Conservation (phyloP, 92 coral and sea anemone species). For the Zoanthus gigantus region DNA sequence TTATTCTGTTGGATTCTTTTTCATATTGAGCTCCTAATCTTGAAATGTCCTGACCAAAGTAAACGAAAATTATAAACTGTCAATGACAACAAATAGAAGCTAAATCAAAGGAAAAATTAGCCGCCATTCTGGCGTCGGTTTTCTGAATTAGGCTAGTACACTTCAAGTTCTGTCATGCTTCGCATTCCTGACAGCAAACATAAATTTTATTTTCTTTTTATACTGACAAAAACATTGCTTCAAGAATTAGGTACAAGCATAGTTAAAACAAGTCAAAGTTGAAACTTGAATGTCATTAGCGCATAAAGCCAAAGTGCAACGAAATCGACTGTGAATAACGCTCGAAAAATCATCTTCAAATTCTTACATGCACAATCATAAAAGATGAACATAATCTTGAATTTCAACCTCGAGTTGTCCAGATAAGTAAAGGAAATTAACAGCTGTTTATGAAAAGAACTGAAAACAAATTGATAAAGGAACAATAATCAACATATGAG, state of each 20-base stretch:
- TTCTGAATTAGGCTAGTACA: conserved; percentile 9
- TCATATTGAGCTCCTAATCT: conserved; percentile 33
- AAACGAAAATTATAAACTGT: conserved; percentile 37
- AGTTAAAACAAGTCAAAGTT: too few relatives aligned
- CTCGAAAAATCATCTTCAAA: too few relatives aligned
- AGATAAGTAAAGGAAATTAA: background rate
- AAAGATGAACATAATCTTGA: too few relatives aligned
- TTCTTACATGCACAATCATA: too few relatives aligned
- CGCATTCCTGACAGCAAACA: conserved; percentile 5
- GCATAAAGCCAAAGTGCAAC: too few relatives aligned
- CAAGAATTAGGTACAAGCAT: too few relatives aligned
- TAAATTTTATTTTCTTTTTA: too few relatives aligned
- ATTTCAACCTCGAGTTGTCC: too few relatives aligned
- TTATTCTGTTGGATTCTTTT: background rate
- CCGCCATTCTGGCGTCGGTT: conserved; percentile 42
- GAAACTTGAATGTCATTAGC: too few relatives aligned
- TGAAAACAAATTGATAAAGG: conserved; percentile 24
- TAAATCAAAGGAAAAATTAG: background rate
- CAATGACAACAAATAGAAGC: conserved; percentile 8
- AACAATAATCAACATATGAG: background rate
- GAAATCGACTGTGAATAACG: too few relatives aligned
- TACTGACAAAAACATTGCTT: too few relatives aligned
- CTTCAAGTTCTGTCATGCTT: conserved; percentile 25
- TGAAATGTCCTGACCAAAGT: conserved; percentile 19
- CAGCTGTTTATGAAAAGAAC: conserved; percentile 32